phyloP scores from a whole-genome alignment of 2,888 invertebrate species.

The Melinopterus prodromus region DNA sequence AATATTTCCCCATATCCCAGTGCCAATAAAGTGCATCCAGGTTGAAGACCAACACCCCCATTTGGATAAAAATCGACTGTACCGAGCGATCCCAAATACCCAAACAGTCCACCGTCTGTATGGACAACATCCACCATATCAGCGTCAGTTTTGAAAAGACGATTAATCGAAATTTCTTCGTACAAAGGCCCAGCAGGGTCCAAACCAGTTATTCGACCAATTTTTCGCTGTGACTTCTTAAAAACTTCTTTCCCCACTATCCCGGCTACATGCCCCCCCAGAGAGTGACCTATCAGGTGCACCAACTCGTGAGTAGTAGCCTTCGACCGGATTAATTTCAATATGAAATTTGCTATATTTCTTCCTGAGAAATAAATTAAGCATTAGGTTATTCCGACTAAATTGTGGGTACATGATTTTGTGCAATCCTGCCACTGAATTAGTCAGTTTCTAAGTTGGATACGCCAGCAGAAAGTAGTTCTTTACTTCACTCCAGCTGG shows the following conservation, averaged over 20 bases:
- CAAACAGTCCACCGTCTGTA: conserved; percentile 70
- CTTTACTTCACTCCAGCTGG: no score
- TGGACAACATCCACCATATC: conserved; percentile 76
- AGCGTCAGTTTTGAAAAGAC: conserved; percentile 71
- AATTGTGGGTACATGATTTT: no score
- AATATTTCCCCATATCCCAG: conserved; percentile 7
- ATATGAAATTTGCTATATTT: conserved; percentile 29
- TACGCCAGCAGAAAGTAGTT: no score
- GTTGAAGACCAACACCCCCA: conserved; percentile 57
- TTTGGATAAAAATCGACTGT: conserved; percentile 60
- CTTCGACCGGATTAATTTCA: neutral
- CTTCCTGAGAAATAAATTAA: conserved; percentile 8
- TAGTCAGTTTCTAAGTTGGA: no score
- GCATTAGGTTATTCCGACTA: no score
- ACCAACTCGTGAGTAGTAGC: conserved; percentile 41
- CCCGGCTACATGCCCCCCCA: conserved; percentile 54
- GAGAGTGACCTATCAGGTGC: conserved; percentile 55
- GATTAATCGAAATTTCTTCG: conserved; percentile 55
- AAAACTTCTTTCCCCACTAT: conserved; percentile 50
- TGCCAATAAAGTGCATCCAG: conserved; percentile 54
- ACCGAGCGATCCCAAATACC: conserved; percentile 52
- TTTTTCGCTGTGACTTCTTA: conserved; percentile 43
- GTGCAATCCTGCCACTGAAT: no score
- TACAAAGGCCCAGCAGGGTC: conserved; percentile 65
- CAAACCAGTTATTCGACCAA: conserved; percentile 61